A percentile compares a stretch with the other conserved stretches of the same genome.
These are phyloP conservation scores for Lochmaea crataegi DNA, from an alignment of 2,888 invertebrate species.

Conservation along the genomic window DNA sequence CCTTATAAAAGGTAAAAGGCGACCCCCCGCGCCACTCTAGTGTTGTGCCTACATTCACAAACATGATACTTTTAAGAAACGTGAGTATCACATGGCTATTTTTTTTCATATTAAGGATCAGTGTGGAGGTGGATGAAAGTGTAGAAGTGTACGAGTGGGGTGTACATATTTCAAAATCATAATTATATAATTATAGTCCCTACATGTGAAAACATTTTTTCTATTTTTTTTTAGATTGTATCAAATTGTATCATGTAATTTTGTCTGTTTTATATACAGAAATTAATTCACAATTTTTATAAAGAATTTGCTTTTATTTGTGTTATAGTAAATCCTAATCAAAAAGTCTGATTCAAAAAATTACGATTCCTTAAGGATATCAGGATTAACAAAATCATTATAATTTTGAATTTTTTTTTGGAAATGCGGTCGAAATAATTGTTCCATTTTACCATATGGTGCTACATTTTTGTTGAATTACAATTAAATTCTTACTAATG, in stretches of 20 bases:
- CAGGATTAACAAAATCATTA: too few relatives aligned
- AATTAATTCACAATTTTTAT: too few relatives aligned
- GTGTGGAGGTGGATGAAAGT: constrained; percentile 26
- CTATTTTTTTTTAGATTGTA: background rate
- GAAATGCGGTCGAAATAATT: background rate
- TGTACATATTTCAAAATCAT: background rate
- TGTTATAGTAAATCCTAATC: too few relatives aligned
- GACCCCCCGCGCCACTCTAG: constrained; percentile 64
- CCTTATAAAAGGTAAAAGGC: constrained; percentile 62
- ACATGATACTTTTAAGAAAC: constrained; percentile 62
- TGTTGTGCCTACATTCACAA: constrained; percentile 60
- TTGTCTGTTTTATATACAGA: too few relatives aligned
- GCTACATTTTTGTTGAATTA: background rate
- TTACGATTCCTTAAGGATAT: too few relatives aligned
- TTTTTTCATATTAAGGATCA: constrained; percentile 24
- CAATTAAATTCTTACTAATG: too few relatives aligned
- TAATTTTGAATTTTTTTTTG: too few relatives aligned
- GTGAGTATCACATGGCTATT: constrained; percentile 57
- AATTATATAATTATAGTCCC: background rate
- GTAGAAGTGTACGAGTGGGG: constrained; percentile 5
- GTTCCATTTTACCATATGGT: background rate
- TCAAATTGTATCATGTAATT: too few relatives aligned
- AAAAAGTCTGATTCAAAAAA: too few relatives aligned
- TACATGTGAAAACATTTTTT: background rate
- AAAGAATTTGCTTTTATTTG: too few relatives aligned